A percentile compares a stretch with the other conserved stretches of the same genome.
Evolutionary conservation across 1,140 invertebrate genomes (phyloP).

Genomic region (Drosophila ercepeae): DNA sequence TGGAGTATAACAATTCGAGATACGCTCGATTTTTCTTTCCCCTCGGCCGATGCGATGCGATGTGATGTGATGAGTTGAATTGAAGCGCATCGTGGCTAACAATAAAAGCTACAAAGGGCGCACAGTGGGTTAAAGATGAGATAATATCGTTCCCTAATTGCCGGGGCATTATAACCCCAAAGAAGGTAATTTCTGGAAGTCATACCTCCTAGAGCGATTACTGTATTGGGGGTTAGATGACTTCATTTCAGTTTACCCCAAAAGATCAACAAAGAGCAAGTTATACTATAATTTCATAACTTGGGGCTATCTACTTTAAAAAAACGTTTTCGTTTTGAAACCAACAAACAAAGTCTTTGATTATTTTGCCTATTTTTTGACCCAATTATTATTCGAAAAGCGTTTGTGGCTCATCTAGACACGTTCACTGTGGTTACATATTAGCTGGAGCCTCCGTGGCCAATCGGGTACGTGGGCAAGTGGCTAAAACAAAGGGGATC

Average conservation of each 20-base stretch:
- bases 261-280: not conserved
- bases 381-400: constrained; percentile 21
- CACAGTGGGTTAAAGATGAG: constrained; percentile 51
- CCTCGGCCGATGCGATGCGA: constrained; percentile 11
- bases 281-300: not conserved
- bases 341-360: not conserved
- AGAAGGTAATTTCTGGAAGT: constrained; percentile 6
- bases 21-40: constrained; percentile 46
- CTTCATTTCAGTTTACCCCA: not conserved
- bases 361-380: constrained; percentile 14
- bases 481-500: constrained; percentile 11
- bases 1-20: constrained; percentile 68
- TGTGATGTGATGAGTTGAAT: constrained; percentile 43
- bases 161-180: constrained; percentile 1
- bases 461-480: constrained; percentile 35
- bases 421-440: constrained; percentile 26
- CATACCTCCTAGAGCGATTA: not conserved
- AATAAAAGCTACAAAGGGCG: constrained; percentile 60
- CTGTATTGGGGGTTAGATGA: not conserved
- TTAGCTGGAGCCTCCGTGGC: constrained; percentile 22
- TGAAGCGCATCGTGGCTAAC: constrained; percentile 71
- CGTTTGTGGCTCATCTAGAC: constrained; percentile 23
- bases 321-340: not conserved
- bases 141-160: constrained; percentile 30
- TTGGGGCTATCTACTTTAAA: not conserved